A percentile compares a stretch with the other conserved stretches of the same genome.
Evolutionary conservation across 1,140 invertebrate genomes (phyloP).

Genomic region (Drepana arcuata): DNA sequence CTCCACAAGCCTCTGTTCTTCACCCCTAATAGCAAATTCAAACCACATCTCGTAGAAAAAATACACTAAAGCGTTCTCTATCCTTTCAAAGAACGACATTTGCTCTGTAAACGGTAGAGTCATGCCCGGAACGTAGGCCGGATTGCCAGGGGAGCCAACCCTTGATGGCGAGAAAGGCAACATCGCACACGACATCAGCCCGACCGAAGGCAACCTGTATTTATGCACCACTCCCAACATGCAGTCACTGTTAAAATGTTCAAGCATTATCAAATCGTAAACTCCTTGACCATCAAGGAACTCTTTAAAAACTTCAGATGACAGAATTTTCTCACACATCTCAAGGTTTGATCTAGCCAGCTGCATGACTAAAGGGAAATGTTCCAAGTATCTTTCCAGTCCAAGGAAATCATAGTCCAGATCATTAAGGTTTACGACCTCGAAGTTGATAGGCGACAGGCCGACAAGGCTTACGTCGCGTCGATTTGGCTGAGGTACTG

Average conservation of each 20-base stretch:
- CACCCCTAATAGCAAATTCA: conserved; percentile 13
- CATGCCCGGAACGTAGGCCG: conserved; percentile 68
- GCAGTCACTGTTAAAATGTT: conserved; percentile 79
- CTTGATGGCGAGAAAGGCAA: conserved; percentile 70
- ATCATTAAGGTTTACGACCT: conserved; percentile 21
- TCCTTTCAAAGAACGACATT: conserved; percentile 55
- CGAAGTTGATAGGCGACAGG: conserved; percentile 20
- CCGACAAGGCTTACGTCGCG: conserved; percentile 26
- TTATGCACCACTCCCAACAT: conserved; percentile 74
- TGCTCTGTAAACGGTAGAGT: conserved; percentile 17
- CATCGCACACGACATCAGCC: conserved; percentile 66
- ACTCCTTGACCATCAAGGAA: conserved; percentile 53
- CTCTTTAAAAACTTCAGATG: conserved; percentile 49
- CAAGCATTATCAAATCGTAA: conserved; percentile 77
- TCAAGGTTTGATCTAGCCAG: conserved; percentile 15
- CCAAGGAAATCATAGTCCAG: conserved; percentile 9
- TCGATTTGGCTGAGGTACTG: conserved; percentile 14
- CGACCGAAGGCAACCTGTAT: conserved; percentile 74
- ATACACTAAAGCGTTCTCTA: conserved; percentile 71
- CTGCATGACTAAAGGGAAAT: conserved; percentile 7
- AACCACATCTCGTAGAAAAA: conserved; percentile 23
- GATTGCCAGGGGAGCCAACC: conserved; percentile 70
- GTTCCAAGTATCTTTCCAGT: conserved; percentile 15
- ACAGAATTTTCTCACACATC: conserved; percentile 36
- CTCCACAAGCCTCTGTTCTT: conserved; percentile 27